Percentiles rank a stretch among this genome's conserved stretches.
Evolutionary conservation across 2,888 invertebrate species (phyloP).

Genomic region (Drosophila rubida): DNA sequence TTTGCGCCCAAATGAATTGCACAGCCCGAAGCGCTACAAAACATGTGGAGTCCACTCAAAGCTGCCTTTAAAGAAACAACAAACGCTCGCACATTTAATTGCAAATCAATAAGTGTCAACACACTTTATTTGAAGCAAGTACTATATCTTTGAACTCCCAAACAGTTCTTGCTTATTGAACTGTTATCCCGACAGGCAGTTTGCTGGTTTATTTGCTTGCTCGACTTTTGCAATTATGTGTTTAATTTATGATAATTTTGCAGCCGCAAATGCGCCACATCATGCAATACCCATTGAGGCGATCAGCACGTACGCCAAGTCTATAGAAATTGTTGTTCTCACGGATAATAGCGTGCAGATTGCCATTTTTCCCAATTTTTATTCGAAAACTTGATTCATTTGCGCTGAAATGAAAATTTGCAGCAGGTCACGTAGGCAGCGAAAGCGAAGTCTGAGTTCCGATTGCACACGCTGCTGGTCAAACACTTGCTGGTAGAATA

Average conservation of each 20-base stretch:
- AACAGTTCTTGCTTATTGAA: no score
- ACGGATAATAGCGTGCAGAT: conserved; percentile 44
- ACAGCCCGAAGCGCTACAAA: background rate
- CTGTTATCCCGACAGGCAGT: no score
- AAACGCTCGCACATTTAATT: background rate
- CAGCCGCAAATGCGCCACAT: conserved; percentile 38
- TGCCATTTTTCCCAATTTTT: conserved; percentile 50
- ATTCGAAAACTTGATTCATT: conserved; percentile 76
- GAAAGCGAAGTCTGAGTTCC: conserved; percentile 11
- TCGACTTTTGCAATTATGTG: conserved; percentile 34
- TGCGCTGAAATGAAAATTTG: conserved; percentile 64
- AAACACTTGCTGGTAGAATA: conserved; percentile 59
- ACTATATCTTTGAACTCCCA: no score
- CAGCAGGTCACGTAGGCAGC: conserved; percentile 68
- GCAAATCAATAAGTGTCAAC: no score
- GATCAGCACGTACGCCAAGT: conserved; percentile 51
- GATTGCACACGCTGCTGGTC: background rate
- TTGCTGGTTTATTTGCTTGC: conserved; percentile 25
- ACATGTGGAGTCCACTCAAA: background rate
- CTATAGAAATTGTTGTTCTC: conserved; percentile 49
- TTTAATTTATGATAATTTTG: conserved; percentile 46
- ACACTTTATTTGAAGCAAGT: no score
- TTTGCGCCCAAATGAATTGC: background rate
- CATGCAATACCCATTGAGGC: conserved; percentile 33
- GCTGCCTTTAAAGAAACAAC: no score